Percentiles rank a stretch among this genome's conserved stretches.
phyloP scores from a whole-genome alignment of 1,140 invertebrate species.

The Heliconius nattereri region DNA sequence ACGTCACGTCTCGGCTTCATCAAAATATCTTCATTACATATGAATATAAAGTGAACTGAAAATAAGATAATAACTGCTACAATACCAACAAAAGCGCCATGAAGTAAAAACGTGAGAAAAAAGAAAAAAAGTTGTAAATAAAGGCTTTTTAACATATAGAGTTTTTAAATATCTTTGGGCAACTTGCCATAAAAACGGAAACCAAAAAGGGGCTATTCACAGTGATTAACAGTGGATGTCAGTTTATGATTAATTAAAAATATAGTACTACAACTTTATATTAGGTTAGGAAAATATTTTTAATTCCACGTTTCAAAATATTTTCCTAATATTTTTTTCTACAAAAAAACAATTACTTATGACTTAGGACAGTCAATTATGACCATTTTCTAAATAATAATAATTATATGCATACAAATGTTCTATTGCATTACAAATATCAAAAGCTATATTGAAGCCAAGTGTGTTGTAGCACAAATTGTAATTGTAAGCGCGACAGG shows the following conservation, averaged over 20 bases:
- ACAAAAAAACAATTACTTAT: too few relatives aligned
- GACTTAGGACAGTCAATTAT: too few relatives aligned
- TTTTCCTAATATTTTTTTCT: too few relatives aligned
- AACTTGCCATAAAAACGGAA: background rate
- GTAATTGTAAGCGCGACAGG: too few relatives aligned
- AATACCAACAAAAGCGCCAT: background rate
- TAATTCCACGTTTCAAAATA: too few relatives aligned
- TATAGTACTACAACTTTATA: too few relatives aligned
- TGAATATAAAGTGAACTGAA: slow-evolving; percentile 13
- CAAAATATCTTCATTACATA: slow-evolving; percentile 14
- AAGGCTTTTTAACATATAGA: background rate
- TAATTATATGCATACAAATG: too few relatives aligned
- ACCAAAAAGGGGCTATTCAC: background rate
- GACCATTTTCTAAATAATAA: too few relatives aligned
- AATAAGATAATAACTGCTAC: slow-evolving; percentile 12
- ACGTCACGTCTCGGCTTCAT: slow-evolving; percentile 1
- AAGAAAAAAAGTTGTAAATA: background rate
- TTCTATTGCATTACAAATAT: too few relatives aligned
- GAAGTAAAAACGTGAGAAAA: slow-evolving; percentile 4
- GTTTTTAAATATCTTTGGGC: background rate
- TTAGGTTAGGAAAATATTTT: too few relatives aligned
- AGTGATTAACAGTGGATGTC: background rate
- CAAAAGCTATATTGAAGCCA: too few relatives aligned
- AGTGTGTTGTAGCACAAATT: too few relatives aligned
- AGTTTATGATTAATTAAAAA: background rate